Base-by-base conservation (phyloP, 92 coral and sea anemone genomes). In the Micromussa lordhowensis region DNA sequence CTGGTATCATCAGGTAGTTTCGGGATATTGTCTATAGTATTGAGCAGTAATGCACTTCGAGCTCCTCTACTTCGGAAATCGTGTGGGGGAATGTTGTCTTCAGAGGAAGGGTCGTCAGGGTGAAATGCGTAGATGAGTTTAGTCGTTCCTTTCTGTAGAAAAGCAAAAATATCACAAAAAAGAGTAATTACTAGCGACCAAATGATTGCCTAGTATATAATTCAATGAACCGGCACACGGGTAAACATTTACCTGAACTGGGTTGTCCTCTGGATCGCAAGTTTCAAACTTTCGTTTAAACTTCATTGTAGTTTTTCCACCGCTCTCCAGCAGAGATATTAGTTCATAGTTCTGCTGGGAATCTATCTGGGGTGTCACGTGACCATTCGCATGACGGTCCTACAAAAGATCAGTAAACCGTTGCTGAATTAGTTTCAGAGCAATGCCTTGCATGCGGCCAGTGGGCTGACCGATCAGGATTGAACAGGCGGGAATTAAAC, bases 51-150 rank as follows among this genome's bases (percentile, higher is more conserved):
- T 32, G 87, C 71, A 75, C 93, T 90, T 80, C 93, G 85, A 19
- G 88, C 77, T 28, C 93, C 93, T 30, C 75, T 40, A 49, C 76
- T 88, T 55, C 22, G 24, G 4, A 57, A 80, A 24, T 80, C 79
- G 90, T 92, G 94, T 26, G 66, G 59, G 35, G 30, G 87, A 38
- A 92, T 80, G 64, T 70, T 63, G 54, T 79, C 28, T 70, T 77
- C 87, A 13, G 94, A 85, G 31, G n/a, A 16, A 5, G 92, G 94
- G 35, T 92, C 94, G 63, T 73, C 69, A 21, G 87, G 69, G 24
- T 85, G 85, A 35, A 73, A 91, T n/a, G 94, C 94, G 61, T 75
- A 91, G 75, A 91, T 86, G 21, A 91, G 86, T 73, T 91, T 91
- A 0, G 91, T 83, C 10, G 94, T 91, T 17, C 94, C 94, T 78